Percentiles rank a stretch among this genome's conserved stretches.
These are phyloP conservation scores for Hirtodrosophila trivittata DNA, from an alignment of 2,888 invertebrate genomes.

Conservation along the genomic window DNA sequence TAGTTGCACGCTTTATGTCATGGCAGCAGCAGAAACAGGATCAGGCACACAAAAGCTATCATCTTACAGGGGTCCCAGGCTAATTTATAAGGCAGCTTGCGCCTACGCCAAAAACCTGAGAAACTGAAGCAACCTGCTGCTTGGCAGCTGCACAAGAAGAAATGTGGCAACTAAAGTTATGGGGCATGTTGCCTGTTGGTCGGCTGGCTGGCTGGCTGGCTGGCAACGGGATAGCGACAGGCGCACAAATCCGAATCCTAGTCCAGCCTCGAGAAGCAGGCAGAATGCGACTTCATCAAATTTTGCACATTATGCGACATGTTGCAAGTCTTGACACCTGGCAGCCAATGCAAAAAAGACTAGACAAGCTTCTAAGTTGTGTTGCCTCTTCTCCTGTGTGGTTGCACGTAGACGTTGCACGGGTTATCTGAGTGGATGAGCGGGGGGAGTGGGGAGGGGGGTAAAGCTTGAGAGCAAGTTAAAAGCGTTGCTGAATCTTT, in stretches of 20 bases:
- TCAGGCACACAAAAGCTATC: conserved; percentile 18
- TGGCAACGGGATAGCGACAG: conserved; percentile 7
- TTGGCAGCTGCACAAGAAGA: conserved; percentile 41
- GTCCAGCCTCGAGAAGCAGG: conserved; percentile 16
- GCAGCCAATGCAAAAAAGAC: conserved; percentile 56
- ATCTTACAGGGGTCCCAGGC: conserved; percentile 16
- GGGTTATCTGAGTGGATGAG: conserved; percentile 5
- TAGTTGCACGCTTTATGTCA: conserved; percentile 56
- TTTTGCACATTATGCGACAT: conserved; percentile 81
- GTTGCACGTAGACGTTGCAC: conserved; percentile 32
- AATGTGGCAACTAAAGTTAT: conserved; percentile 63
- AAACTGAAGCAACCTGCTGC: conserved; percentile 19
- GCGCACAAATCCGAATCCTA: conserved; percentile 44
- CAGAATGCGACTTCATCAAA: conserved; percentile 75
- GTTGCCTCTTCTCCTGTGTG: too few relatives aligned
- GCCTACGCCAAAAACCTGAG: conserved; percentile 45
- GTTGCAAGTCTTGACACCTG: conserved; percentile 72
- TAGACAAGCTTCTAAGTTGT: conserved; percentile 55
- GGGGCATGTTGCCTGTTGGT: conserved; percentile 33
- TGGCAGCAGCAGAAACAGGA: neutral
- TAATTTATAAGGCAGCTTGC: conserved; percentile 57
- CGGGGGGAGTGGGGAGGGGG: neutral
- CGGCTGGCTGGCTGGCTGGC: neutral
- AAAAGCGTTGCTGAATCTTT: conserved; percentile 79
- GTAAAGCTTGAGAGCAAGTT: conserved; percentile 66